Percentiles rank a stretch among this genome's conserved stretches.
These are phyloP conservation scores for Parnassius mnemosyne DNA, from an alignment of 2,888 invertebrate species.

Conservation along the genomic window DNA sequence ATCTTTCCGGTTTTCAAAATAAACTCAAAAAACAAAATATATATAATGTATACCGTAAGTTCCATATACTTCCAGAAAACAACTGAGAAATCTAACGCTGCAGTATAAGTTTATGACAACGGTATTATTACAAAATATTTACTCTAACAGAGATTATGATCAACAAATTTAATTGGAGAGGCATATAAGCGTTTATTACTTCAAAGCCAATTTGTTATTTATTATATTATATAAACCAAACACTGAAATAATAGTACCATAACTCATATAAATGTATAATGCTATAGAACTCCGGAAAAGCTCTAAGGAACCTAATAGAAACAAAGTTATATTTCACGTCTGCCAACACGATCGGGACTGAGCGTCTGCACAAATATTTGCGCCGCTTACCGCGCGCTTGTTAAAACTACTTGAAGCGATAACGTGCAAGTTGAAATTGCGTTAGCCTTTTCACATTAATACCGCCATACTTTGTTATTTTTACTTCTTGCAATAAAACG, in stretches of 20 bases:
- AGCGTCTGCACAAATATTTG: conserved; percentile 43
- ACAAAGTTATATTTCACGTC: conserved; percentile 21
- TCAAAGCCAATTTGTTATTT: no score
- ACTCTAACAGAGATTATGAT: no score
- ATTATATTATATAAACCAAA: no score
- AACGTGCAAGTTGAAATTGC: conserved; percentile 41
- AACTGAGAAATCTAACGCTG: no score
- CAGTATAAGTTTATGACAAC: no score
- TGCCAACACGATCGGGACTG: conserved; percentile 16
- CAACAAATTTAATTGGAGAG: no score
- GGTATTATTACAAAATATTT: no score
- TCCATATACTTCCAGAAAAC: no score
- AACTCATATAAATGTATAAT: conserved; percentile 4
- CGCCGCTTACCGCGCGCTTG: conserved; percentile 41
- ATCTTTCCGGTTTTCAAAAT: no score
- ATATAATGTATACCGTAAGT: no score
- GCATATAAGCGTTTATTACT: no score
- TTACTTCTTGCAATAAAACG: conserved; percentile 1
- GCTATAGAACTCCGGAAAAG: conserved; percentile 14
- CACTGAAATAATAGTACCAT: conserved; percentile 1
- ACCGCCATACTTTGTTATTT: conserved; percentile 9
- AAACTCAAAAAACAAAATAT: no score
- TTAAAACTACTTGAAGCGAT: conserved; percentile 53
- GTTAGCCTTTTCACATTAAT: conserved; percentile 34
- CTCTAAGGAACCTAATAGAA: conserved; percentile 17